Percentiles rank a stretch among this genome's conserved stretches.
Evolutionary conservation across 2,888 invertebrate species (phyloP).

Genomic region (Argyresthia albistria): DNA sequence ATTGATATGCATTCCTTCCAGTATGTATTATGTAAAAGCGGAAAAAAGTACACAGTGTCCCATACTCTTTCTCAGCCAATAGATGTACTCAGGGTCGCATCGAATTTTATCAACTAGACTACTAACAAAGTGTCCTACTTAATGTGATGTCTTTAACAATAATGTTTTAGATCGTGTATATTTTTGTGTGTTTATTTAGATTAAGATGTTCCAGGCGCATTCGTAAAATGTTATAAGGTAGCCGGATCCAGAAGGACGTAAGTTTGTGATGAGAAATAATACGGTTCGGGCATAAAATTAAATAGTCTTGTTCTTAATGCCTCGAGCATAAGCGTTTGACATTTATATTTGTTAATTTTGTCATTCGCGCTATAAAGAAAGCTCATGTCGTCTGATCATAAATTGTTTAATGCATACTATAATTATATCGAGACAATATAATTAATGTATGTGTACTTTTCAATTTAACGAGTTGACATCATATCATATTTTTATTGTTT

Average conservation of each 20-base stretch:
- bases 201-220: slow-evolving; percentile 47
- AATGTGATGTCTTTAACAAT: slow-evolving; percentile 70
- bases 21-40: slow-evolving; percentile 17
- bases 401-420: neutral
- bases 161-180: slow-evolving; percentile 64
- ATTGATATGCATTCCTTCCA: slow-evolving; percentile 45
- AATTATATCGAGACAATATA: neutral
- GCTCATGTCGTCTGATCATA: neutral
- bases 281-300: neutral
- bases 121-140: slow-evolving; percentile 53
- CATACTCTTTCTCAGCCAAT: slow-evolving; percentile 23
- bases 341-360: slow-evolving; percentile 1
- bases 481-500: slow-evolving; percentile 10
- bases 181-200: slow-evolving; percentile 68
- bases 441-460: slow-evolving; percentile 11
- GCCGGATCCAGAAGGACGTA: no score
- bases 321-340: neutral
- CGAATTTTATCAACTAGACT: slow-evolving; percentile 63
- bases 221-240: slow-evolving; percentile 53
- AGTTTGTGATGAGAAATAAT: neutral
- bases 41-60: slow-evolving; percentile 24
- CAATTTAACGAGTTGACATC: slow-evolving; percentile 10
- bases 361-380: neutral
- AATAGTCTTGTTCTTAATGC: no score
- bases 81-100: slow-evolving; percentile 50